Evolutionary conservation across 2,888 invertebrate species (phyloP), one percentile per base, ranked within the genome.

Genomic region (Drosophila nigritarsus): DNA sequence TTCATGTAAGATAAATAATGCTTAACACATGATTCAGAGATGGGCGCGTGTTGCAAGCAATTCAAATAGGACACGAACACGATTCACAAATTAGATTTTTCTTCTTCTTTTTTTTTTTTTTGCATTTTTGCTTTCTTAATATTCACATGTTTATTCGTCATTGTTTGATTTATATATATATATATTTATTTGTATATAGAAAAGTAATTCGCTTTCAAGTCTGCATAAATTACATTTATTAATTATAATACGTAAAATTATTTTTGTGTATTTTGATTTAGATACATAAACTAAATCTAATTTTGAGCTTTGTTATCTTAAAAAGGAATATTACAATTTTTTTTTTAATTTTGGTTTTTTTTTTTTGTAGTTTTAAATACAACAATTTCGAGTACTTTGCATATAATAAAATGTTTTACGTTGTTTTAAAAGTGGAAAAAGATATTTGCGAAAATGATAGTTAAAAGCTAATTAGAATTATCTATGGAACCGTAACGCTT

Each of bases 1-100:
- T 15, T 61, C 30, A 34, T 34, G 27, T 69, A 56, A 27, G 56
- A 38, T 75, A 66, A n/a, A 55, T 49, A 29, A 36, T 34, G 15
- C 32, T 58, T 49, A 54, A 45, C 48, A 48, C 27, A 58, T 38
- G 27, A 55, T 32, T 24, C 40, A 30, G 30, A 56, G 56, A 56
- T 56, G 56, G 15, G 56, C 56, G 56, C 42, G 56, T 56, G 27
- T 29, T 29, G n/a, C 11, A 27, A 9, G 11, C 9, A 49, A 6
- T 50, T 50, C 29, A 27, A 50, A 50, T 29, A n/a, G 29, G 56
- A 42, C 56, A 56, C 56, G 56, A 50, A 24, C 42, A 56, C 42
- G 30, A 30, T 29, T 5, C 18, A 18, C 15, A 54, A 54, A 15
- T 30, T n/a, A n/a, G 30, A 15, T 30, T 6, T 13, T 13, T n/a